Conservation (phyloP, 2,113 vertebrate genomes). For the Pontoporia blainvillei region DNA sequence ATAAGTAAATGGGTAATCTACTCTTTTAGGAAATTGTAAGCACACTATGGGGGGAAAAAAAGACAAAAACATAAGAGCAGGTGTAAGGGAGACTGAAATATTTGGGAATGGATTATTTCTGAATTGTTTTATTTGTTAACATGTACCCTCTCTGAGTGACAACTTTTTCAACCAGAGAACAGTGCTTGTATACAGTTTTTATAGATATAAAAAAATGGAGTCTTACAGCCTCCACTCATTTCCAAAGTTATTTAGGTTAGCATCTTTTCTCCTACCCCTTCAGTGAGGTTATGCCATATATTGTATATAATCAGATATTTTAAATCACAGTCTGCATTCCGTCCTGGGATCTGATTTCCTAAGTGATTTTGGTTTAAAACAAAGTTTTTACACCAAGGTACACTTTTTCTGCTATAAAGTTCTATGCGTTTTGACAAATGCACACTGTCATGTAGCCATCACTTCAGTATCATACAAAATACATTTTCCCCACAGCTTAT, state of each 20-base stretch:
- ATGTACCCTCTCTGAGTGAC: fast-evolving
- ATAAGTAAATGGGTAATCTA: not conserved
- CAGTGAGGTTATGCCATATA: not conserved
- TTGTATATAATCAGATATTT: not conserved
- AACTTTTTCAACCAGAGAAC: not conserved
- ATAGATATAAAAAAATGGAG: not conserved
- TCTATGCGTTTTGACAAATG: not conserved
- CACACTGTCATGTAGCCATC: not conserved
- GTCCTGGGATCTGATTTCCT: not conserved
- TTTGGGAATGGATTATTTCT: not conserved
- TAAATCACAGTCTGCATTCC: not conserved
- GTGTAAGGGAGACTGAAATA: not conserved
- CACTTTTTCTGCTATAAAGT: not conserved
- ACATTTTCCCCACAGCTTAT: not conserved
- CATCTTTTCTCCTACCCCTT: not conserved
- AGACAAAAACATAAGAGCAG: not conserved
- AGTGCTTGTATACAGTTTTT: not conserved
- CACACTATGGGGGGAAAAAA: not conserved
- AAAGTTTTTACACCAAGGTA: not conserved
- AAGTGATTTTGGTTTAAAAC: not conserved
- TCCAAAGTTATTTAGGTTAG: not conserved
- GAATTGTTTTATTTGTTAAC: not conserved
- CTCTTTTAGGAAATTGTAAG: not conserved
- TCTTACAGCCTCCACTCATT: not conserved
- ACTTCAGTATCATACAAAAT: not conserved